Conservation (phyloP, 2,888 invertebrate genomes). For the Globia sparganii region DNA sequence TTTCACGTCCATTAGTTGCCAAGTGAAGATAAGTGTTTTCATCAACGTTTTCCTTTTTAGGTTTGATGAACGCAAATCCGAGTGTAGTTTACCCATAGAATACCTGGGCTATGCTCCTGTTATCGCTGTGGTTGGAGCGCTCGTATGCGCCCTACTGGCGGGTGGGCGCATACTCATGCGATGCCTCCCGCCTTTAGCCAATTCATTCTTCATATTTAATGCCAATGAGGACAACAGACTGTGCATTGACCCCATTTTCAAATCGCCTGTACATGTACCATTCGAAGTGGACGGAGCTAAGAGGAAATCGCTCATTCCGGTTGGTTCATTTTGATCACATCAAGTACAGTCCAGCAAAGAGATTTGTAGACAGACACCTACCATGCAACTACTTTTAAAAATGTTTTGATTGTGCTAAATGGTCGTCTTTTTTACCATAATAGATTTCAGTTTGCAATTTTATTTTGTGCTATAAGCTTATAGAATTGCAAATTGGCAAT, state of each 20-base stretch:
- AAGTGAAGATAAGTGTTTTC: background rate
- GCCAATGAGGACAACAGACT: slow-evolving; percentile 86
- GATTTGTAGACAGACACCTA: background rate
- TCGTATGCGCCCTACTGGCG: slow-evolving; percentile 76
- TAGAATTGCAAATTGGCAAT: background rate
- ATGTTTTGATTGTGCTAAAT: background rate
- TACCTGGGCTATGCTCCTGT: slow-evolving; percentile 76
- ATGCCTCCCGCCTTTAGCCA: slow-evolving; percentile 79
- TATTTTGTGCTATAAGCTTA: too few relatives aligned
- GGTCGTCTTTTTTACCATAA: background rate
- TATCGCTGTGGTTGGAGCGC: slow-evolving; percentile 73
- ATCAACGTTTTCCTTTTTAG: slow-evolving; percentile 58
- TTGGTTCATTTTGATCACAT: slow-evolving; percentile 44
- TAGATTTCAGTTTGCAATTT: background rate
- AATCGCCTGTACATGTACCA: slow-evolving; percentile 56
- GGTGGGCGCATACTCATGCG: slow-evolving; percentile 77
- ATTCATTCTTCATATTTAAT: slow-evolving; percentile 86
- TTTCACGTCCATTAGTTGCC: background rate
- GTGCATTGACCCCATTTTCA: slow-evolving; percentile 75
- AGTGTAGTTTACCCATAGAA: slow-evolving; percentile 76
- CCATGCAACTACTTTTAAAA: background rate
- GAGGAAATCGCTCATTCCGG: slow-evolving; percentile 79
- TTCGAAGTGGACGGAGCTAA: slow-evolving; percentile 66
- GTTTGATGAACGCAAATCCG: slow-evolving; percentile 79
- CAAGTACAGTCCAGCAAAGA: background rate